These are phyloP conservation scores for Podarcis siculus DNA, from an alignment of 2,797 vertebrate genomes.

Conservation along the genomic window DNA sequence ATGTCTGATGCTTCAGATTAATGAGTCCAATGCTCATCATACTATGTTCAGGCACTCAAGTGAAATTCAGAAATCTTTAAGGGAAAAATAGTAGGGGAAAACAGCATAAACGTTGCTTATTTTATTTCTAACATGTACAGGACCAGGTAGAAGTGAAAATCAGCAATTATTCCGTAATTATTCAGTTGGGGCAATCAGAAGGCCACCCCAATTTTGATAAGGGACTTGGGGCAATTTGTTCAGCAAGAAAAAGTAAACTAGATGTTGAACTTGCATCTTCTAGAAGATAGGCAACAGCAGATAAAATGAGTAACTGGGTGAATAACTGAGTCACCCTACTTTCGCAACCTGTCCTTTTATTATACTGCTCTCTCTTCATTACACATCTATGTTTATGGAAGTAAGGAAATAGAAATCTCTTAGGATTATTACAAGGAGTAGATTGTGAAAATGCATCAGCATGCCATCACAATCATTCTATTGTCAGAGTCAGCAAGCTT, in stretches of 20 bases:
- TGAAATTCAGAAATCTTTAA: background rate
- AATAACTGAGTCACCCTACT: background rate
- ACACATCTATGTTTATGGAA: slow-evolving; percentile 4
- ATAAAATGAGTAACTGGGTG: background rate
- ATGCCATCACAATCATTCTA: background rate
- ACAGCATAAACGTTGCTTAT: background rate
- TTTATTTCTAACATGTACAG: slow-evolving; percentile 16
- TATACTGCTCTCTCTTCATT: background rate
- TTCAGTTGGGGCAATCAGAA: slow-evolving; percentile 18
- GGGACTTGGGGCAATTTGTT: slow-evolving; percentile 5
- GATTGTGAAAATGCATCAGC: slow-evolving; percentile 13
- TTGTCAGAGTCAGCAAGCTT: background rate
- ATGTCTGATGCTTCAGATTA: slow-evolving; percentile 3
- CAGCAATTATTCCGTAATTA: slow-evolving; percentile 43
- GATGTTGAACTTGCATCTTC: background rate
- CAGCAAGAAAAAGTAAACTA: slow-evolving; percentile 22
- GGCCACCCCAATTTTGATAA: background rate
- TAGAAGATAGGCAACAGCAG: background rate
- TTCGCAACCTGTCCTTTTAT: background rate
- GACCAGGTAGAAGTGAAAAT: slow-evolving; percentile 16
- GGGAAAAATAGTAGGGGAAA: slow-evolving; percentile 2
- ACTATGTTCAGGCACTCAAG: background rate
- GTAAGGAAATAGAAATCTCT: background rate
- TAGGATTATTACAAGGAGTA: background rate
- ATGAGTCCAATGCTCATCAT: background rate